These are phyloP conservation scores for Limenitis camilla DNA, from an alignment of 2,888 invertebrate genomes.

Conservation along the genomic window DNA sequence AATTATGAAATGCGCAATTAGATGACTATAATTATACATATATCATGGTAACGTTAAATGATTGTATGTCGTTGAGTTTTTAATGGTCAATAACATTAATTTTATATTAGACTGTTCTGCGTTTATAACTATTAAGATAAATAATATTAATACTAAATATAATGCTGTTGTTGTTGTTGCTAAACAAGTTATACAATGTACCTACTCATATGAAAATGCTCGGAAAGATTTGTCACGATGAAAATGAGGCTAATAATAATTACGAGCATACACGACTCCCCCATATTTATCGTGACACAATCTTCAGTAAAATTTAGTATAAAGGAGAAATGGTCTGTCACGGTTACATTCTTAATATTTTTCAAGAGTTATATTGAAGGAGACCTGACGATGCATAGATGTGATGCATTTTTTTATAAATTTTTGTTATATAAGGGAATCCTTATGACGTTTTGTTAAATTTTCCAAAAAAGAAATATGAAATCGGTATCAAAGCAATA, in stretches of 20 bases:
- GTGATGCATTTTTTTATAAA: neutral
- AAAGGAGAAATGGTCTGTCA: slow-evolving; percentile 48
- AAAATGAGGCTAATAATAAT: slow-evolving; percentile 17
- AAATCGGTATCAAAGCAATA: slow-evolving; percentile 1
- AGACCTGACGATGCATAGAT: neutral
- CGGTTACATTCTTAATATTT: slow-evolving; percentile 19
- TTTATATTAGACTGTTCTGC: slow-evolving; percentile 38
- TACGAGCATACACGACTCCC: neutral
- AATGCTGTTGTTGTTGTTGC: slow-evolving; percentile 74
- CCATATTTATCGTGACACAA: slow-evolving; percentile 37
- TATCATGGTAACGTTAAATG: slow-evolving; percentile 22
- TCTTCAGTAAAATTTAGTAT: slow-evolving; percentile 33
- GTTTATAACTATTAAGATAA: slow-evolving; percentile 48
- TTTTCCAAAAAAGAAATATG: neutral
- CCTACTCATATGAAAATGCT: slow-evolving; percentile 37
- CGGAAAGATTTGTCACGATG: slow-evolving; percentile 34
- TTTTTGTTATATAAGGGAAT: neutral
- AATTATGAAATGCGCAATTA: slow-evolving; percentile 45
- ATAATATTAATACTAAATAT: slow-evolving; percentile 58
- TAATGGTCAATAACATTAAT: slow-evolving; percentile 30
- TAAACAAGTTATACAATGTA: slow-evolving; percentile 68
- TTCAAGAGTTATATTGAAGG: neutral
- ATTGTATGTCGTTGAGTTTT: slow-evolving; percentile 28
- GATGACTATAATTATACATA: slow-evolving; percentile 22
- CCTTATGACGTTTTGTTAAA: neutral